Evolutionary conservation across 2,888 invertebrate species (phyloP).

Genomic region (Dynastes grantii): DNA sequence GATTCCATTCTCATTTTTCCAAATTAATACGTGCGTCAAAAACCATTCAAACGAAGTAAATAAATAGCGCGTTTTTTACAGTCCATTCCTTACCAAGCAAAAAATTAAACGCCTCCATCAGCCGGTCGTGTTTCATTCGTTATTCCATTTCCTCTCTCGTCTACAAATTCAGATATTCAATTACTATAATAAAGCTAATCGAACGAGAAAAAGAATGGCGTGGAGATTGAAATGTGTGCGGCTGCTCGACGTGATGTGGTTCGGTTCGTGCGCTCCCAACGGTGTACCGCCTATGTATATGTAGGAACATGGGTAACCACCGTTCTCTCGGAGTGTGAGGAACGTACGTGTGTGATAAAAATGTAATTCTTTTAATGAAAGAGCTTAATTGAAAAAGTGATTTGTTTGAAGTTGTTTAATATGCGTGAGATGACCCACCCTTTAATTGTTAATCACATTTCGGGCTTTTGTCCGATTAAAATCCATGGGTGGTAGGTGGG

Average conservation of each 20-base stretch:
- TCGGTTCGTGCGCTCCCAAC: background rate
- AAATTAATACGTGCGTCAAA: no score
- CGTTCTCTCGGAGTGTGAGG: background rate
- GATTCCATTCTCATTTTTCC: no score
- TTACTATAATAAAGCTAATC: constrained; percentile 30
- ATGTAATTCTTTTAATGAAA: constrained; percentile 50
- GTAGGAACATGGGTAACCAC: background rate
- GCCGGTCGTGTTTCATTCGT: background rate
- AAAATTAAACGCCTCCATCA: no score
- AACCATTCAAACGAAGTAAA: no score
- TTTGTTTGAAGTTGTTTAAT: constrained; percentile 55
- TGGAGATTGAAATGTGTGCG: constrained; percentile 16
- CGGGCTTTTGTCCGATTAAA: constrained; percentile 57
- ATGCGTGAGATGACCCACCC: constrained; percentile 55
- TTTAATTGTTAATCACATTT: constrained; percentile 56
- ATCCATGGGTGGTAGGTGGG: constrained; percentile 35
- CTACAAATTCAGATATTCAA: constrained; percentile 20
- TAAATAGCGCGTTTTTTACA: no score
- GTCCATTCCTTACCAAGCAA: no score
- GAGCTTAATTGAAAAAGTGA: constrained; percentile 56
- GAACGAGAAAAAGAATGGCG: constrained; percentile 23
- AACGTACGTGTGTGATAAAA: constrained; percentile 36
- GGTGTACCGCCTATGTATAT: constrained; percentile 13
- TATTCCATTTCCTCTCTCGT: constrained; percentile 20
- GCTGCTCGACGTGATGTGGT: background rate